Base-by-base conservation (phyloP, 2,113 vertebrate species). In the Bujurquina vittata region DNA sequence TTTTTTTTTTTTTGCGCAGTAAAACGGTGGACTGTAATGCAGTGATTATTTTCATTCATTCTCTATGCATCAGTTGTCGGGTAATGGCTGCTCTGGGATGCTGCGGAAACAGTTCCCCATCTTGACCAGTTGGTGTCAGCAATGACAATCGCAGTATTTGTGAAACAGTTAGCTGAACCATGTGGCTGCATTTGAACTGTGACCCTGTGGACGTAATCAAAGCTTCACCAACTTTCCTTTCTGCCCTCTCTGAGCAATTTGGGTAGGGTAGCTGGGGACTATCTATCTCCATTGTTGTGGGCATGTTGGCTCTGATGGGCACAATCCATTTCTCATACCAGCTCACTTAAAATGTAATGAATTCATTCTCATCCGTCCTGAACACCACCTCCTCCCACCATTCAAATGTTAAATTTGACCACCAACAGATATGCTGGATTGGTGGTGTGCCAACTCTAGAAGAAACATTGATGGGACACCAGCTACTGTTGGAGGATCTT, bases 61-160 rank as follows among this genome's bases (percentile, higher is more conserved):
- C 54, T 8, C 4, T 7, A 3, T 40, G 31, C 65, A 46, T 67
- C 8, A 46, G 56, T 80, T 65, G 18, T 15, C 17, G 8, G 12
- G 23, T 33, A 7, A 35, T 18, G 31, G 54, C 22, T 57, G 33
- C 26, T 31, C 35, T 40, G 22, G 26, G 33, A 49, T 12, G 10
- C 7, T 54, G 33, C 10, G 5, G 33, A 61, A 43, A 9, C 56
- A 79, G 5, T 86, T 83, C 72, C 37, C 15, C 15, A 1, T 46
- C 75, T n/a, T 79, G 40, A 52, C 84, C 89, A 87, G 83, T 10
- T 80, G 90, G 75, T 87, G 90, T 89, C 83, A 90, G 89, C 86
- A 87, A 40, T 46, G 77, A 31, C 54, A 46, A 57, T 31, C 11
- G 9, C 49, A 52, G 31, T 4, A 4, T 7, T 65, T 35, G 54